phyloP scores from a whole-genome alignment of 2,113 vertebrate genomes.

The Pluvialis apricaria region DNA sequence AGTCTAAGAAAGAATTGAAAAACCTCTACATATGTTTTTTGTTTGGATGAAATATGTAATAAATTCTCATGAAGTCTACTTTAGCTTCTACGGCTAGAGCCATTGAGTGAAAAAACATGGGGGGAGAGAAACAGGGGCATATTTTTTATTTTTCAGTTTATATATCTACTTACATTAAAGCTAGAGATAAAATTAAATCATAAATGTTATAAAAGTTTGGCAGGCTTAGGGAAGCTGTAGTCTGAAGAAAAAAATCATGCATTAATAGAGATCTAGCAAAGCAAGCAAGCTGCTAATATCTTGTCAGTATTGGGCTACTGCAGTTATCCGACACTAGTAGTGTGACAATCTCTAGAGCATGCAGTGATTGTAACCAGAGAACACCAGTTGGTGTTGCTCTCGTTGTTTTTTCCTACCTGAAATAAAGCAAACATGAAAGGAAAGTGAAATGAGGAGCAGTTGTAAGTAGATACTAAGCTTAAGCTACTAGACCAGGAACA shows the following conservation, averaged over 20 bases:
- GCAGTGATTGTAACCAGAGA: background rate
- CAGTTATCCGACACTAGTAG: background rate
- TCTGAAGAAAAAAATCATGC: background rate
- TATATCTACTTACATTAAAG: background rate
- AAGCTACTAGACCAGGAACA: background rate
- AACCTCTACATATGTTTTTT: background rate
- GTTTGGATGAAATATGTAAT: background rate
- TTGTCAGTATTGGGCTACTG: background rate
- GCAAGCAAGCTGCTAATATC: background rate
- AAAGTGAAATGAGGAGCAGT: background rate
- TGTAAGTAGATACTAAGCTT: background rate
- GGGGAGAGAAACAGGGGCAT: background rate
- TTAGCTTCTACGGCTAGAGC: background rate
- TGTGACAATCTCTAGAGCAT: background rate
- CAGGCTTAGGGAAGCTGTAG: background rate
- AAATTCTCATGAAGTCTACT: background rate
- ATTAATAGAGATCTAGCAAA: background rate
- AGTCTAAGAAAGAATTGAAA: background rate
- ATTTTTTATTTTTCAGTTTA: background rate
- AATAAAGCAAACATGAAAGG: background rate
- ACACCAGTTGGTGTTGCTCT: background rate
- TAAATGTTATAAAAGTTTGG: background rate
- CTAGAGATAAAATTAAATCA: background rate
- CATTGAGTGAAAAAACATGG: background rate
- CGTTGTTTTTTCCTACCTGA: background rate